Evolutionary conservation across 2,113 vertebrate species (phyloP), one percentile per base, ranked within the genome.

Genomic region (Scatophagus argus): DNA sequence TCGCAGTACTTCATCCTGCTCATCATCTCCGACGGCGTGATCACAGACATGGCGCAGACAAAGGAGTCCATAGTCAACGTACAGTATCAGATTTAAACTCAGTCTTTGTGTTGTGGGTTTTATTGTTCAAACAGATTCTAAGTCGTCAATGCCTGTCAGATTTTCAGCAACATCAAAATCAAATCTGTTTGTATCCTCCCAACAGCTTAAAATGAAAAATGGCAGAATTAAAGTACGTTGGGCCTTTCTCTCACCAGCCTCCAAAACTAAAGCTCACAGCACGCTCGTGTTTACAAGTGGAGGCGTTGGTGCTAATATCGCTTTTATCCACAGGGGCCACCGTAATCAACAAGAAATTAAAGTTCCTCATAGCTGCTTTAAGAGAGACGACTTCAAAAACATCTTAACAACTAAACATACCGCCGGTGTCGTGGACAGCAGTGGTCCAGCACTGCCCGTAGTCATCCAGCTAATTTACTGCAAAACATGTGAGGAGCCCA

Each of bases 31-130:
- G 98, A 99, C 38, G 98, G 98, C 8, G 97, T 99, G 79, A 99
- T 99, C 94, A 99, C 98, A 0, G 98, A 99, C 89, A 99, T 99
- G 98, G 98, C 97, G 51, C 97, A 99, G 92, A 97, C 98, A 25
- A 99, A 98, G 93, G 97, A 99, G 91, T 97, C 97, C 66, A 99
- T 99, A 29, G 97, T 99, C 55, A 97, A 98, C 10, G 98, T 99
- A 88, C 21, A 17, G 64, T 64, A 93, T 92, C 95, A 19, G 14
- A 36, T 58, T 54, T 36, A 54, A 56, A 54, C 54, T 74, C 43
- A 19, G 1, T 65, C 8, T 19, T 7, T 23, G 8, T 3, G 5
- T 16, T 41, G 4, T 75, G 8, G 59, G 8, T 67, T 27, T 66
- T 47, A 4, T 19, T 32, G 44, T 65, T 14, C 17, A 21, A 34